Evolutionary conservation across 2,797 vertebrate species (phyloP), one percentile per base, ranked within the genome.

Genomic region (Chaunax sp.): DNA sequence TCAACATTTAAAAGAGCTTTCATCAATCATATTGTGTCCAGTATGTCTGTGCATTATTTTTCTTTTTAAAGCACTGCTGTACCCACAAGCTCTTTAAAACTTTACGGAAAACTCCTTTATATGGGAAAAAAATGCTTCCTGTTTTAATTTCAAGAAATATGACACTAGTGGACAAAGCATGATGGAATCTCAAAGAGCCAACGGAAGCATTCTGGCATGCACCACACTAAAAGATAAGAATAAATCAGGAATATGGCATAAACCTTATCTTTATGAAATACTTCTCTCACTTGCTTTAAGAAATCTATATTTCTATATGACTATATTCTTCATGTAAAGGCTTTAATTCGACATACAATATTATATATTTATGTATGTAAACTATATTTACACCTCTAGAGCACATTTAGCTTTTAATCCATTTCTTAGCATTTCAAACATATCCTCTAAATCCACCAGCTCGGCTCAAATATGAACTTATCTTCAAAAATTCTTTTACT

Each of bases 101-200:
- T 66, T 41, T 41, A 61, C 16, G 25, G 45, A 70, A 71, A 67
- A 44, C 57, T 52, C 11, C 19, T 73, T 66, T 18, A 66, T 65
- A 58, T 30, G 47, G 63, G 64, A 70, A 75, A 58, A 38, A 77
- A 67, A 75, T 49, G 64, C 49, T 79, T 85, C 86, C 68, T 71
- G 72, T 81, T 82, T 81, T 16, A 79, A 63, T 54, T 62, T 64
- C 20, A 78, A 69, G 12, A 81, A 62, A 70, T 58, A 57, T 56
- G 22, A 69, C 47, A 52, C 9, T 22, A 30, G 23, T 40, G 58
- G 28, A 61, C 57, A 51, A 59, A 66, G 30, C 46, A 51, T 23
- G 18, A 43, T 23, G 28, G 49, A 64, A 25, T 58, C 20, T 62
- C n/a, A 20, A 50, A 54, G 40, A 78, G 25, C n/a, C 70, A 69